These are phyloP conservation scores for Phrixothrix hirtus DNA, from an alignment of 2,888 invertebrate species.

Conservation along the genomic window DNA sequence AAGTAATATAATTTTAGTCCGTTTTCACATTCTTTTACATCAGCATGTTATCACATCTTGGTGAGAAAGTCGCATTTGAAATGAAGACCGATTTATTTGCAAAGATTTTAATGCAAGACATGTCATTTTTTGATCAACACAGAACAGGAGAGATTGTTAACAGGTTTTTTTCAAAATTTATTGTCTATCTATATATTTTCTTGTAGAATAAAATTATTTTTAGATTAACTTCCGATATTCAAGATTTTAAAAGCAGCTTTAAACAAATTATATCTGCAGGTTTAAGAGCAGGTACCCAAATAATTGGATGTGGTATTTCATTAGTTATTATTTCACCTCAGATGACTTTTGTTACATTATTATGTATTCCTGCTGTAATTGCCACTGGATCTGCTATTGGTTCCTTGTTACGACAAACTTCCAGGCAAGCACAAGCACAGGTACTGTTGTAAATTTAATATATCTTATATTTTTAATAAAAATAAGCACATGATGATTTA, in stretches of 20 bases:
- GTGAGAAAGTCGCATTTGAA: slow-evolving; percentile 82
- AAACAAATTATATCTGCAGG: slow-evolving; percentile 94
- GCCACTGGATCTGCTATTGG: slow-evolving; percentile 84
- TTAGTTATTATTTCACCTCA: slow-evolving; percentile 87
- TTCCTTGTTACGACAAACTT: slow-evolving; percentile 72
- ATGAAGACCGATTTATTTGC: slow-evolving; percentile 82
- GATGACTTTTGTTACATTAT: slow-evolving; percentile 80
- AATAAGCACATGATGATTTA: no score
- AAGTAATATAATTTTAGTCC: slow-evolving; percentile 66
- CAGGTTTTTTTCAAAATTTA: slow-evolving; percentile 59
- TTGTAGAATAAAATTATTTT: slow-evolving; percentile 40
- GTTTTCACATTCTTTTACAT: slow-evolving; percentile 90
- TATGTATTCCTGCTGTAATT: slow-evolving; percentile 86
- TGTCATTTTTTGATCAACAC: slow-evolving; percentile 88
- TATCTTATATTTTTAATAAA: background rate
- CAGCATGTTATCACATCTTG: slow-evolving; percentile 80
- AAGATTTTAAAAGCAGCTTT: slow-evolving; percentile 96
- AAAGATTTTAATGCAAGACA: slow-evolving; percentile 83
- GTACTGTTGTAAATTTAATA: slow-evolving; percentile 53
- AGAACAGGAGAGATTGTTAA: slow-evolving; percentile 92
- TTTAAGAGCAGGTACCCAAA: slow-evolving; percentile 83
- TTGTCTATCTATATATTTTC: slow-evolving; percentile 2
- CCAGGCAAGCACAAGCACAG: slow-evolving; percentile 82
- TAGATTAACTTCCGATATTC: slow-evolving; percentile 89
- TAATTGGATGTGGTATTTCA: slow-evolving; percentile 75